phyloP scores from a whole-genome alignment of 1,140 invertebrate genomes.

The Thaumatotibia leucotreta region DNA sequence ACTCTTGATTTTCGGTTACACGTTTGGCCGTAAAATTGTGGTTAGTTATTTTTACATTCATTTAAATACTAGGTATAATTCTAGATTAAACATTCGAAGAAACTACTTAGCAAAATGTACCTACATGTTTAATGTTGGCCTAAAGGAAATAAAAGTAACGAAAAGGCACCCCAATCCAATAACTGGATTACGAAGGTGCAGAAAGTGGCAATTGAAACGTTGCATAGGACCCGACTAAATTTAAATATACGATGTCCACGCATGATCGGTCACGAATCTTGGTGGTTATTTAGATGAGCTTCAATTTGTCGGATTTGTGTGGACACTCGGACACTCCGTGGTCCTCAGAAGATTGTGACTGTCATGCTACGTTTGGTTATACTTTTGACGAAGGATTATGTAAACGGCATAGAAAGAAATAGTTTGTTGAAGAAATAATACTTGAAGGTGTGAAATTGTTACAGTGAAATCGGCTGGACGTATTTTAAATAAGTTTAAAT shows the following conservation, averaged over 20 bases:
- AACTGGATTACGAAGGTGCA: constrained; percentile 56
- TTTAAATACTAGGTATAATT: too few species aligned
- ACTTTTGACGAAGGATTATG: neutral
- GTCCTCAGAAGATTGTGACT: neutral
- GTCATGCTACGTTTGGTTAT: neutral
- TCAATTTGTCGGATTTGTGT: constrained; percentile 48
- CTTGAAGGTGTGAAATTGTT: too few species aligned
- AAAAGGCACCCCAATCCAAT: constrained; percentile 50
- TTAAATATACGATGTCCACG: constrained; percentile 62
- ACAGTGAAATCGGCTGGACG: too few species aligned
- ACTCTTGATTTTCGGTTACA: too few species aligned
- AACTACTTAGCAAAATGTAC: too few species aligned
- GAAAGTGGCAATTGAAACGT: constrained; percentile 63
- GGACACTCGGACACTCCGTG: constrained; percentile 14
- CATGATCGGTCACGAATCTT: constrained; percentile 40
- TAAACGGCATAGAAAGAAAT: too few species aligned
- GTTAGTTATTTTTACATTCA: too few species aligned
- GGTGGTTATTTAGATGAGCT: constrained; percentile 45
- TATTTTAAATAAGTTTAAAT: too few species aligned
- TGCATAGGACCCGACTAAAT: constrained; percentile 52
- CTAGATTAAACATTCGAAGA: too few species aligned
- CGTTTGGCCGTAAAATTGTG: too few species aligned
- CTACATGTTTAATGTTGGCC: too few species aligned
- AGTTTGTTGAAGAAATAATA: too few species aligned
- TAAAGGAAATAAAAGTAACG: constrained; percentile 27